A percentile compares a stretch with the other conserved stretches of the same genome.
phyloP scores from a whole-genome alignment of 2,797 vertebrate species.

The Yasuhikotakia modesta region DNA sequence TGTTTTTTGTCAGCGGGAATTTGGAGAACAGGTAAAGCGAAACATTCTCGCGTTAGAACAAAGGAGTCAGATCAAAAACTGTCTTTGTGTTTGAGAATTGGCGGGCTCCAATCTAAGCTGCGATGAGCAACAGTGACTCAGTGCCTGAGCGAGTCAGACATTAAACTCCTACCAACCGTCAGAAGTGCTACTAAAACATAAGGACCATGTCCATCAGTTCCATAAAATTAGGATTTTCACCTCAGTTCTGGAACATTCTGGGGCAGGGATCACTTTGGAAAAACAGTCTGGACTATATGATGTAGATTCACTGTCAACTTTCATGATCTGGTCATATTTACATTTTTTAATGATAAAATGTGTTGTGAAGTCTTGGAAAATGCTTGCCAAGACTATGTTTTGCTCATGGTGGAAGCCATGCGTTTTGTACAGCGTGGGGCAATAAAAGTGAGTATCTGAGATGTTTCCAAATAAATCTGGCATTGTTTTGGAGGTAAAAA shows the following conservation, averaged over 20 bases:
- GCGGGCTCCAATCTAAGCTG: slow-evolving; percentile 66
- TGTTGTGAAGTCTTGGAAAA: slow-evolving; percentile 39
- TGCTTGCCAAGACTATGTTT: slow-evolving; percentile 29
- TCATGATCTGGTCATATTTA: slow-evolving; percentile 29
- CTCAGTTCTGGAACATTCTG: slow-evolving; percentile 59
- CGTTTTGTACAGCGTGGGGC: slow-evolving; percentile 40
- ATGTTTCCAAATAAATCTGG: slow-evolving; percentile 43
- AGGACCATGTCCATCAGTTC: slow-evolving; percentile 48
- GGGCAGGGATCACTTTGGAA: slow-evolving; percentile 49
- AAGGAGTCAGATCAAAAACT: slow-evolving; percentile 64
- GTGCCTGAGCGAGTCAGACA: slow-evolving; percentile 68
- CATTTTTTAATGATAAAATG: slow-evolving; percentile 24
- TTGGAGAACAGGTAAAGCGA: slow-evolving; percentile 43
- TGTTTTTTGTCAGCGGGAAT: neutral
- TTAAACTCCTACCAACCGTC: slow-evolving; percentile 64
- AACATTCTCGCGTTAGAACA: slow-evolving; percentile 63
- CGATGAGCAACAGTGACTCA: slow-evolving; percentile 83
- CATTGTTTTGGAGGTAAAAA: slow-evolving; percentile 19
- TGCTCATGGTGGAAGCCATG: slow-evolving; percentile 35
- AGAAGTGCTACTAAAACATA: slow-evolving; percentile 68
- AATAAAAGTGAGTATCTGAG: slow-evolving; percentile 53
- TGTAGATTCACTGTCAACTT: slow-evolving; percentile 12
- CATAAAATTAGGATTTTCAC: slow-evolving; percentile 52
- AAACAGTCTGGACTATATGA: slow-evolving; percentile 62
- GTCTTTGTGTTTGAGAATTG: slow-evolving; percentile 70